These are phyloP conservation scores for Oryzias javanicus DNA, from an alignment of 2,113 vertebrate genomes.

Conservation along the genomic window DNA sequence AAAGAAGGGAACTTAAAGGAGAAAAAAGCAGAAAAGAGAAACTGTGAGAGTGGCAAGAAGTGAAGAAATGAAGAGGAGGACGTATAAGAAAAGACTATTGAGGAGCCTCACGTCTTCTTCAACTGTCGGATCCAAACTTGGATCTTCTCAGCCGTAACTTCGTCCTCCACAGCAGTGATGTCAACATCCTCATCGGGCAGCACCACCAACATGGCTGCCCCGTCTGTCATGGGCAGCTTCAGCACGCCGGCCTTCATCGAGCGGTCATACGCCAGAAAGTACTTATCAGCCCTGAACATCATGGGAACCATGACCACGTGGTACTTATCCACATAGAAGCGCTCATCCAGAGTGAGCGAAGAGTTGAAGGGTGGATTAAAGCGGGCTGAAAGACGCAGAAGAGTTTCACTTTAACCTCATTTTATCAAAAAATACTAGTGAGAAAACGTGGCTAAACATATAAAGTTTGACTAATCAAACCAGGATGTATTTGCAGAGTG, in stretches of 20 bases:
- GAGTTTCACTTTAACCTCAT: background rate
- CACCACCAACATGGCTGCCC: constrained; percentile 82
- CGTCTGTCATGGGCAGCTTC: constrained; percentile 82
- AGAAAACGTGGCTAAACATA: no score
- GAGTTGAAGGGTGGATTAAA: constrained; percentile 82
- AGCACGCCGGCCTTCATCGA: constrained; percentile 79
- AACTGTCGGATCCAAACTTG: constrained; percentile 82
- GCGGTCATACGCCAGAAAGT: constrained; percentile 82
- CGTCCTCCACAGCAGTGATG: constrained; percentile 80
- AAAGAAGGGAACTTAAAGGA: no score
- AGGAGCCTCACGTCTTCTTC: constrained; percentile 73
- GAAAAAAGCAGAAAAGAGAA: background rate
- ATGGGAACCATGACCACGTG: constrained; percentile 81
- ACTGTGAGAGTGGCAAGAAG: background rate
- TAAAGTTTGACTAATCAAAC: no score
- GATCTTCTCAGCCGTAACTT: constrained; percentile 79
- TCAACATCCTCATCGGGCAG: constrained; percentile 82
- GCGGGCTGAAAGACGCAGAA: constrained; percentile 65
- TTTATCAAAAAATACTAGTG: no score
- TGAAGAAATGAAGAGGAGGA: background rate
- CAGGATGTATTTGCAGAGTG: no score
- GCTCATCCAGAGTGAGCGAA: constrained; percentile 73
- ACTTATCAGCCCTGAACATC: constrained; percentile 83
- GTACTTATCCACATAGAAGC: constrained; percentile 86
- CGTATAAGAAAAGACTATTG: background rate